Evolutionary conservation across 2,113 vertebrate species (phyloP), one percentile per base, ranked within the genome.

Genomic region (Scopus umbretta): DNA sequence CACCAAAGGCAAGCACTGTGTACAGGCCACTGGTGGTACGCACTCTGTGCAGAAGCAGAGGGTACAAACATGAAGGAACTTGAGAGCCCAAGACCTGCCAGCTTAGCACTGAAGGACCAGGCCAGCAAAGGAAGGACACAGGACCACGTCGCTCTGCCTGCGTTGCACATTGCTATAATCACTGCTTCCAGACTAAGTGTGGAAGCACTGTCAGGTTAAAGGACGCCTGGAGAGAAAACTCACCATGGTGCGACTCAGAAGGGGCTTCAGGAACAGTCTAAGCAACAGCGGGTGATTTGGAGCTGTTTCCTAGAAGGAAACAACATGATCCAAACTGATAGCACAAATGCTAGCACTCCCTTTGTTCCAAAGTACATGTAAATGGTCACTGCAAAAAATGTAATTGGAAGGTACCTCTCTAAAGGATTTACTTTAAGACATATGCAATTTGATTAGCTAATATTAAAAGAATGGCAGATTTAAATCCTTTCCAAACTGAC

Each of bases 21-120:
- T 10, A 11, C 30, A 27, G 49, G 71, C 34, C 0, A 0, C 49
- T 29, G 32, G 29, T 45, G 13, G 29, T 2, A 5, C 3, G 7
- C 7, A 1, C 34, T 12, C 20, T 21, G 45, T 13, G 42, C 49
- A 36, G 49, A 22, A 27, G n/a, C 61, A 74, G 52, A 75, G 71
- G 29, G 38, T 47, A 29, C 63, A 40, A 40, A 23, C 30, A 8
- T 4, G 10, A 50, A 56, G 13, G 36, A 92, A 45, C 53, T 7
- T 16, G 8, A 53, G 25, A 65, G 36, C 26, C 30, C 16, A 10
- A 56, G n/a, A 55, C 30, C 43, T 26, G 15, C 22, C 40, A 52
- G 5, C 26, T 16, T 5, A 38, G 29, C 55, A n/a, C 7, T 16
- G 13, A 55, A 71, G 27, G 32, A 49, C 26, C 23, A 58, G 53